Base-by-base conservation (phyloP, 2,113 vertebrate species). In the Eretmochelys imbricata region DNA sequence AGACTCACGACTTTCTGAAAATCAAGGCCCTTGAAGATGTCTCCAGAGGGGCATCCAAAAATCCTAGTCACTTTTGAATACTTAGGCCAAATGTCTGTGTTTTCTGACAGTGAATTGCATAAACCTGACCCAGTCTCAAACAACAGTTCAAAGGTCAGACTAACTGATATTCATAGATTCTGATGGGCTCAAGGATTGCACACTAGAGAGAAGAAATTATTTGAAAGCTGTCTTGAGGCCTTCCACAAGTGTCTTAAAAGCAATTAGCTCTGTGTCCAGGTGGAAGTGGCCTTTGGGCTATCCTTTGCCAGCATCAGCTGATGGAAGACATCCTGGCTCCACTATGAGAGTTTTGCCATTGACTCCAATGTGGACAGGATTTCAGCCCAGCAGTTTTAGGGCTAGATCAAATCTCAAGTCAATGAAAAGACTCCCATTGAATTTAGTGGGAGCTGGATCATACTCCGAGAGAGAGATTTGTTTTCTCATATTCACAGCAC, bases 341-440 rank as follows among this genome's bases (percentile, higher is more conserved):
- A 87, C 84, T 95, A 55, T 65, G 75, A 46, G 42, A 59, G 83
- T 88, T 89, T 57, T 46, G 24, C 42, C 65, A 4, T 72, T 72
- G 65, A 72, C 5, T 19, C 65, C 65, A 72, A 20, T 10, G 9
- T 72, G 65, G 65, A 72, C 91, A 91, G 38, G 50, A 87, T 89
- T 88, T 86, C 93, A 96, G 88, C 24, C 24, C 50, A 46, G 79
- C 82, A 96, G n/a, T 95, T 95, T 95, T 95, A 97, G 87, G 93
- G 92, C 84, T 31, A 76, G 2, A 75, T 92, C 83, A 94, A 79
- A 53, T 57, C 6, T 89, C 12, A 78, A 42, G 87, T 86, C 89
- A 87, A 55, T 50, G 76, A 59, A 88, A 53, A 96, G 59, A 38
- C 50, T 91, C 93, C 50, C 35, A 91, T 50, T 88, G 51, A 86